Evolutionary conservation across 2,113 vertebrate genomes (phyloP).

Genomic region (Nothoprocta perdicaria): DNA sequence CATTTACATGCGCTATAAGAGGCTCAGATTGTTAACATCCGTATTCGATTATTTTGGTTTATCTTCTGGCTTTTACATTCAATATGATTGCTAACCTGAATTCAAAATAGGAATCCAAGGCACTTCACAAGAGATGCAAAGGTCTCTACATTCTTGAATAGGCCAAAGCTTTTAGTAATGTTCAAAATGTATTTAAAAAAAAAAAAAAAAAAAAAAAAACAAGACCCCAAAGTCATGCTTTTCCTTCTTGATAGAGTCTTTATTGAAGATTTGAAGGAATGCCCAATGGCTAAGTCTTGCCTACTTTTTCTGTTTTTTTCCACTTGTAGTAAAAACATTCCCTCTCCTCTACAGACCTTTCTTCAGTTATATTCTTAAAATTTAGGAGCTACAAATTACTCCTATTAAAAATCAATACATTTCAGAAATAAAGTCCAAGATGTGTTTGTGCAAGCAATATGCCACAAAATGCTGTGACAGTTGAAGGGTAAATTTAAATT

Average conservation of each 20-base stretch:
- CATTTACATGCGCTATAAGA: slow-evolving; percentile 3
- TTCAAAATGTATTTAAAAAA: neutral
- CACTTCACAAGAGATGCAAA: neutral
- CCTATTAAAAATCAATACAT: neutral
- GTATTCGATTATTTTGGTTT: slow-evolving; percentile 17
- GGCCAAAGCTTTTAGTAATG: neutral
- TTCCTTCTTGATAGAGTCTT: neutral
- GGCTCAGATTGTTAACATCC: neutral
- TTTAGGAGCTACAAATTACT: neutral
- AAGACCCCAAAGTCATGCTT: neutral
- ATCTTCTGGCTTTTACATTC: neutral
- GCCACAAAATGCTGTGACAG: neutral
- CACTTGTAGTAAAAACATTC: neutral
- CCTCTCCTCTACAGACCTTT: neutral
- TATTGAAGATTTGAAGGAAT: neutral
- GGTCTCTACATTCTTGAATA: neutral
- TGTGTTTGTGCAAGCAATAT: neutral
- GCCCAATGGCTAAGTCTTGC: neutral
- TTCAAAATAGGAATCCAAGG: slow-evolving; percentile 14
- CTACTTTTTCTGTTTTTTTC: neutral
- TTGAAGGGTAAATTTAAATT: neutral
- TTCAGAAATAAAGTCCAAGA: neutral
- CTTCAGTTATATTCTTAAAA: neutral
- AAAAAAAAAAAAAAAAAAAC: neutral
- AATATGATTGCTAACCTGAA: neutral